phyloP scores from a whole-genome alignment of 2,888 invertebrate species.

The Xanthia icteritia region DNA sequence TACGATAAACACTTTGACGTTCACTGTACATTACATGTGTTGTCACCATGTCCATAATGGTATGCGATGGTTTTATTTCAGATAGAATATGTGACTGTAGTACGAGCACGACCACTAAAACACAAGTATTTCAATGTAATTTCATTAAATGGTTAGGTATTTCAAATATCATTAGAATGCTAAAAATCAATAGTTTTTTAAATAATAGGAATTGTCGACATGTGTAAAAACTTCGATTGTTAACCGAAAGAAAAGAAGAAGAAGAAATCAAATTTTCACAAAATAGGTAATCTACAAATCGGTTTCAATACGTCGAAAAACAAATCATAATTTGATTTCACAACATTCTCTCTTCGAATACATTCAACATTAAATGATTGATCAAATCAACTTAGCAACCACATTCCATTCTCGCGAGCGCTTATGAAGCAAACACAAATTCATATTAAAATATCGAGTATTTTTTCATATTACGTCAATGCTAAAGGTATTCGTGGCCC shows the following conservation, averaged over 20 bases:
- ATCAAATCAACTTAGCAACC: slow-evolving; percentile 34
- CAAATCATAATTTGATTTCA: neutral
- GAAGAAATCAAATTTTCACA: neutral
- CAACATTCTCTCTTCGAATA: neutral
- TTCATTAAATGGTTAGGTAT: neutral
- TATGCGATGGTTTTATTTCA: neutral
- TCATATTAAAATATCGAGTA: slow-evolving; percentile 58
- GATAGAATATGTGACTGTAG: neutral
- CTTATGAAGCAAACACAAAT: slow-evolving; percentile 50
- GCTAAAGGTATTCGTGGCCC: slow-evolving; percentile 55
- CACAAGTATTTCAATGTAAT: neutral
- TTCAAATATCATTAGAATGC: neutral
- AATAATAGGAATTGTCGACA: too few species aligned
- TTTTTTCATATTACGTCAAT: slow-evolving; percentile 60
- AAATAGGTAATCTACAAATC: neutral
- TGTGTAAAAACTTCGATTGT: neutral
- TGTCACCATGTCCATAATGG: neutral
- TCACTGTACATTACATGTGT: slow-evolving; percentile 31
- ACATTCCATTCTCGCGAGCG: slow-evolving; percentile 24
- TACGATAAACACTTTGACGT: slow-evolving; percentile 61
- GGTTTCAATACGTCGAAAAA: neutral
- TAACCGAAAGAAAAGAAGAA: neutral
- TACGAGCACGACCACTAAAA: neutral
- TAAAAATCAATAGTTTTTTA: neutral
- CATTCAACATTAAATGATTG: slow-evolving; percentile 22